Conservation (phyloP, 2,113 vertebrate species). For the Pandion haliaetus region DNA sequence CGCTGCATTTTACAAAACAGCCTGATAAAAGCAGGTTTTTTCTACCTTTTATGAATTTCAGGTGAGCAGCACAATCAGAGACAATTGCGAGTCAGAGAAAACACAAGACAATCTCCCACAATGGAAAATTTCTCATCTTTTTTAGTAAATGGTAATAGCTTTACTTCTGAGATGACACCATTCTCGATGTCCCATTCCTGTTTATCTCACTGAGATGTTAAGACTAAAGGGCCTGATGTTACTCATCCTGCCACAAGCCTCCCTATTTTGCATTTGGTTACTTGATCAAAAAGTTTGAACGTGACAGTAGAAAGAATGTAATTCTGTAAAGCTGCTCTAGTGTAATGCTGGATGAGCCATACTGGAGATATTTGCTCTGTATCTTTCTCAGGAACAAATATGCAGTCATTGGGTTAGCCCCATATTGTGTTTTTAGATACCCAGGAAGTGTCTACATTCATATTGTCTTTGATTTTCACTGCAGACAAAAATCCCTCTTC, state of each 20-base stretch:
- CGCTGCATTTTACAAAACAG: neutral
- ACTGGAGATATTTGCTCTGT: neutral
- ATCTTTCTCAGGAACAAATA: neutral
- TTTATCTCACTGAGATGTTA: neutral
- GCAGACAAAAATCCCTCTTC: neutral
- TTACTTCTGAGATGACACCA: neutral
- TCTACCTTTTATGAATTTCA: neutral
- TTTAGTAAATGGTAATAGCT: neutral
- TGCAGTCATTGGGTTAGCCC: neutral
- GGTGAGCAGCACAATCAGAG: neutral
- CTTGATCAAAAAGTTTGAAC: neutral
- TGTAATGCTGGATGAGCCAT: neutral
- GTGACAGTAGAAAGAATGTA: neutral
- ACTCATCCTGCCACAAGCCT: neutral
- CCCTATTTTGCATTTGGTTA: neutral
- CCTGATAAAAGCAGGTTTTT: neutral
- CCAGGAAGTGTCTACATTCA: neutral
- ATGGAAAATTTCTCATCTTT: neutral
- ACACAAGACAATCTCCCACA: neutral
- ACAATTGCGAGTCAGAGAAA: neutral
- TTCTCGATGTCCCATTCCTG: neutral
- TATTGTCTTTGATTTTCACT: neutral
- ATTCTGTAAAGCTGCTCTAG: neutral
- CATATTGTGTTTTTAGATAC: neutral
- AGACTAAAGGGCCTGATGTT: neutral